Percentiles rank a stretch among this genome's conserved stretches.
phyloP scores from a whole-genome alignment of 2,888 invertebrate species.

The Mayetiola destructor region DNA sequence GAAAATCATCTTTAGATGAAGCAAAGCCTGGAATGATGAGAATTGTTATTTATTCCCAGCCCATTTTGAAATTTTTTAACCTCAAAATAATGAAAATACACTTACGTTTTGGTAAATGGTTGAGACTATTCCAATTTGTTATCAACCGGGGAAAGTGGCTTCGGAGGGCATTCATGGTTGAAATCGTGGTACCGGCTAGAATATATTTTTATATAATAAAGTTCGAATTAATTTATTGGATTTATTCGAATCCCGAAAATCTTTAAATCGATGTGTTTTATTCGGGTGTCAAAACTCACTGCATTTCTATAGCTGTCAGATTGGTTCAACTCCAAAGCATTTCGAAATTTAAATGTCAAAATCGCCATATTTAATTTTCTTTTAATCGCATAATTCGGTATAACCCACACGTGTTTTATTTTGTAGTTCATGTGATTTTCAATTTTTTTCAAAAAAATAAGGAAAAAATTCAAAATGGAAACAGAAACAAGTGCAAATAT shows the following conservation, averaged over 20 bases:
- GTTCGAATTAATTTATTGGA: background rate
- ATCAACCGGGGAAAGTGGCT: background rate
- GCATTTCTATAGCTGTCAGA: background rate
- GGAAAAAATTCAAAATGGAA: background rate
- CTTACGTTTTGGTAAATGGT: slow-evolving; percentile 9
- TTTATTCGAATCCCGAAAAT: background rate
- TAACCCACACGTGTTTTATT: background rate
- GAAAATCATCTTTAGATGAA: slow-evolving; percentile 41
- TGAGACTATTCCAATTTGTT: background rate
- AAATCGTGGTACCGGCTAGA: too few relatives aligned
- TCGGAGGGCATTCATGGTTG: background rate
- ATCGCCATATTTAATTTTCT: background rate
- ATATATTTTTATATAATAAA: too few relatives aligned
- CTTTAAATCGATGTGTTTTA: background rate
- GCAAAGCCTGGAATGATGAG: slow-evolving; percentile 31
- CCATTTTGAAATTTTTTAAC: background rate
- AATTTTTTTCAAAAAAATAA: background rate
- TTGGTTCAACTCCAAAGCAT: background rate
- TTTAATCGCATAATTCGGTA: background rate
- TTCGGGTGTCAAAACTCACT: background rate
- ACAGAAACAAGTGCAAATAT: slow-evolving; percentile 2
- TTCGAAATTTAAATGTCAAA: background rate
- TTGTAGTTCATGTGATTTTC: background rate
- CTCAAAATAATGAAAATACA: background rate
- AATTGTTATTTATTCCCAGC: background rate